Evolutionary conservation across 2,888 invertebrate genomes (phyloP).

Genomic region (Lingula anatina): DNA sequence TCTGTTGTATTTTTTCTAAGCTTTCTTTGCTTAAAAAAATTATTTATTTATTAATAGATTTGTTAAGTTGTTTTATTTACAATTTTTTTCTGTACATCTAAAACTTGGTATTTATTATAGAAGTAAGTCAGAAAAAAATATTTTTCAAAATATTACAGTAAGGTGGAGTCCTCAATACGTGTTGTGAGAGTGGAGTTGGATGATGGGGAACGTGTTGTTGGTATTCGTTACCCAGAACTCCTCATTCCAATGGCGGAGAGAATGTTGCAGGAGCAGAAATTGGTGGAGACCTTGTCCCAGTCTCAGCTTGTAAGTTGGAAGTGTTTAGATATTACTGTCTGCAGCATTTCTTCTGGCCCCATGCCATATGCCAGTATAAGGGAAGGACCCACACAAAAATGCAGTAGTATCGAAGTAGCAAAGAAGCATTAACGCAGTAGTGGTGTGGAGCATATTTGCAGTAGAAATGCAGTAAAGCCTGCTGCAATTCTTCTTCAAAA

Average conservation of each 20-base stretch:
- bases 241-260: conserved; percentile 32
- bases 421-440: too few species aligned
- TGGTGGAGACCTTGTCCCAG: conserved; percentile 1
- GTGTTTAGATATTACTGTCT: neutral
- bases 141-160: conserved; percentile 17
- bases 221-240: conserved; percentile 35
- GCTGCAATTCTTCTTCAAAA: too few species aligned
- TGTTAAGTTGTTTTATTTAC: neutral
- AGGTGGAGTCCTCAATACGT: conserved; percentile 36
- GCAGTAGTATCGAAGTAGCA: too few species aligned
- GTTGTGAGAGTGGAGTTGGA: conserved; percentile 42
- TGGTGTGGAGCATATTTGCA: too few species aligned
- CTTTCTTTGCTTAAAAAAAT: too few species aligned
- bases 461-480: too few species aligned
- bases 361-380: too few species aligned
- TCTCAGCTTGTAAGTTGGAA: conserved; percentile 8
- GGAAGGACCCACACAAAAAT: too few species aligned
- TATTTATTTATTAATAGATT: neutral
- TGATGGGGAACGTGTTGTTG: conserved; percentile 40
- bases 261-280: conserved; percentile 21
- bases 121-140: neutral
- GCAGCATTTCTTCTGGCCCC: too few species aligned
- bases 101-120: neutral
- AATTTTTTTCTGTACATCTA: neutral
- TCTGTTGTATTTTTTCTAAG: too few species aligned